These are phyloP conservation scores for Apodemus agrarius DNA, from an alignment of 2,797 vertebrate species.

Conservation along the genomic window DNA sequence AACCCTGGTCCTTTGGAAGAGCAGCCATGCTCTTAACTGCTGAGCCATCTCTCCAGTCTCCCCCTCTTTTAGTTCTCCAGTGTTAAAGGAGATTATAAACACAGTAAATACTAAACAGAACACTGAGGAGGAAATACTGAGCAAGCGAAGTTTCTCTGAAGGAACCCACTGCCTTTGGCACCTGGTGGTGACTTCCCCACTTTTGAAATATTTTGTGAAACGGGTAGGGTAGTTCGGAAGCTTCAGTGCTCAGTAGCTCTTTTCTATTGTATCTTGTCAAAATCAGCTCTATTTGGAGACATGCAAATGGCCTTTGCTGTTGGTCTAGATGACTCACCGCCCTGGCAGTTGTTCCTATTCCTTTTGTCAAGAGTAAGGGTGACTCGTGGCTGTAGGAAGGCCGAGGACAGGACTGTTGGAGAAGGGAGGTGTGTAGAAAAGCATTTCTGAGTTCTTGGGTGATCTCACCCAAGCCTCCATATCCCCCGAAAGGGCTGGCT, in stretches of 20 bases:
- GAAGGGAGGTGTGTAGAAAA: neutral
- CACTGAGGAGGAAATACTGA: neutral
- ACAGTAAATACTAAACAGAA: slow-evolving; percentile 45
- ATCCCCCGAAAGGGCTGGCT: slow-evolving; percentile 16
- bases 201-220: slow-evolving; percentile 75
- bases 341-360: slow-evolving; percentile 23
- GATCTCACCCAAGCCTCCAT: neutral
- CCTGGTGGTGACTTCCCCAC: neutral
- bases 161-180: neutral
- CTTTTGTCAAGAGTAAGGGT: neutral
- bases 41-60: neutral
- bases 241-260: slow-evolving; percentile 35
- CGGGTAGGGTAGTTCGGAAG: slow-evolving; percentile 44
- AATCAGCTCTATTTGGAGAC: slow-evolving; percentile 41
- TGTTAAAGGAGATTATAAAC: slow-evolving; percentile 47
- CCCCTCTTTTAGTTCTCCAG: slow-evolving; percentile 7
- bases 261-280: slow-evolving; percentile 55
- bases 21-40: neutral
- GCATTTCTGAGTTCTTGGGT: slow-evolving; percentile 31
- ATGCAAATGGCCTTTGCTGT: slow-evolving; percentile 52
- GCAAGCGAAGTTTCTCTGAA: slow-evolving; percentile 2
- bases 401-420: neutral
- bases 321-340: slow-evolving; percentile 52
- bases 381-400: slow-evolving; percentile 17
- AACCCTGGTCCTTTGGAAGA: no score